Evolutionary conservation across 92 coral and sea anemone genomes (phyloP), one percentile per base, ranked within the genome.

Genomic region (Bergia sp.): DNA sequence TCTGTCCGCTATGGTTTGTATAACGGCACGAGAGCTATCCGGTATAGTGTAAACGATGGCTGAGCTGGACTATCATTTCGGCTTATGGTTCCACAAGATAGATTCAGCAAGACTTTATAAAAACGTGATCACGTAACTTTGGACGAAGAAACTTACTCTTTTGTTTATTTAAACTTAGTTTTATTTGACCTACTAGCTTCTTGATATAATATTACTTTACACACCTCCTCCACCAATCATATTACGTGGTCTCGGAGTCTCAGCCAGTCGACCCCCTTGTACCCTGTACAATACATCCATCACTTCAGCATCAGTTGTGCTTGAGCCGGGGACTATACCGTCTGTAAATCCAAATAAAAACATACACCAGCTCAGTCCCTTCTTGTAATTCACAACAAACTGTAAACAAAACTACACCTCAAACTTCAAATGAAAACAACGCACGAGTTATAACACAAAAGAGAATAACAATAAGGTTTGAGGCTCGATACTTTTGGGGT

Each of bases 251-350:
- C 96, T 92, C 9, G 99, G 98, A 43, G 90, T 87, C 66, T 97
- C 99, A 45, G 94, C 53, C 91, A 97, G 94, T 81, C 94, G 91
- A 93, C 85, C 88, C 42, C 94, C 99, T 69, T 97, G 99, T 20
- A 97, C 99, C 82, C 99, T 91, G 93, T 94, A 97, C 80, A 95
- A 89, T 10, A 97, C 96, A 80, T 97, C 99, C 85, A 94, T 94
- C 58, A 95, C 96, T 69, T 97, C 99, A 37, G 90, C 92, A 43
- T 90, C 95, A 39, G 87, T 93, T 37, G 97, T 88, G 37, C 92
- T 91, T 38, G 93, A 78, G 79, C 97, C 94, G 39, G 86, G 90
- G 9, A 90, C 90, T 15, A 90, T 73, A 81, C 98, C 98, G 81
- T 90, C 98, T 95, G 58, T 6, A 73, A 64, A n/a, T 49, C 81